Evolutionary conservation across 2,888 invertebrate species (phyloP).

Genomic region (Cantharis nigra): DNA sequence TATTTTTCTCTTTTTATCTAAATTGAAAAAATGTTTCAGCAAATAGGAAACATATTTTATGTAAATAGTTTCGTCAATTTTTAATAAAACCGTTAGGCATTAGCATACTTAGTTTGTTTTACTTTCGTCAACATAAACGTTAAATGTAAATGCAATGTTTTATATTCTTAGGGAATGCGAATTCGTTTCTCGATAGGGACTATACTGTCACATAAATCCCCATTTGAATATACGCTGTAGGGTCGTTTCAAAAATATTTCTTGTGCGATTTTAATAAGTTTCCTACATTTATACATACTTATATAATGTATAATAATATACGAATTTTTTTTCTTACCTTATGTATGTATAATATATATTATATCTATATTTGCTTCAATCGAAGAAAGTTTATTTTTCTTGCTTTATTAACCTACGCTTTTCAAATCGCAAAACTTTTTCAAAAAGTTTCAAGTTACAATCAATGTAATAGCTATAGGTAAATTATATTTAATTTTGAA

Average conservation of each 20-base stretch:
- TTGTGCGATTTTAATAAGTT: not conserved
- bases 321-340: not conserved
- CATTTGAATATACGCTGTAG: constrained; percentile 7
- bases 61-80: not conserved
- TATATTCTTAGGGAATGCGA: constrained; percentile 9
- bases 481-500: not conserved
- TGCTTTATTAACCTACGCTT: not conserved
- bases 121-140: not conserved
- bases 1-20: not conserved
- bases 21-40: not conserved
- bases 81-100: not conserved
- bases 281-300: not conserved
- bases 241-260: constrained; percentile 5
- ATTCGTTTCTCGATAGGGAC: constrained; percentile 13
- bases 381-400: not conserved
- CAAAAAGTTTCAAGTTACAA: not conserved
- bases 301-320: not conserved
- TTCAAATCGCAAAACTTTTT: not conserved
- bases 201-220: constrained; percentile 16
- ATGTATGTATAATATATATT: not conserved
- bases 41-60: not conserved
- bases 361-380: not conserved
- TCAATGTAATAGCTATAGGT: not conserved
- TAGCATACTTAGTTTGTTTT: not conserved
- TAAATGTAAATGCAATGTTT: constrained; percentile 11